Evolutionary conservation across 2,113 vertebrate genomes (phyloP).

Genomic region (Alectura lathami): DNA sequence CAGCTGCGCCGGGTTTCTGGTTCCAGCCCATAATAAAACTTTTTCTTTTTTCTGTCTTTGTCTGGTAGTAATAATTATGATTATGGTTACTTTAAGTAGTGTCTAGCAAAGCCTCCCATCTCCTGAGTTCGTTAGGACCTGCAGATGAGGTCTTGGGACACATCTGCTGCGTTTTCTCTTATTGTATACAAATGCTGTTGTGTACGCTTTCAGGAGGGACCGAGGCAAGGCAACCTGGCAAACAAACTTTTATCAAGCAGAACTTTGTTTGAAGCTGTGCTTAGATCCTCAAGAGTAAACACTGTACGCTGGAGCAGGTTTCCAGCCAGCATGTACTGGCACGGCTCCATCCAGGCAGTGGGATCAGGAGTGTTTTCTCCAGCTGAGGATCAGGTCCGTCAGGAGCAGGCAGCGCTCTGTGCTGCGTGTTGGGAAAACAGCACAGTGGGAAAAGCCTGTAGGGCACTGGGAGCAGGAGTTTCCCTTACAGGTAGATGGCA

Average conservation of each 20-base stretch:
- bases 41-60: not conserved
- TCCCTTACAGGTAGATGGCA: not conserved
- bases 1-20: not conserved
- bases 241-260: not conserved
- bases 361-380: not conserved
- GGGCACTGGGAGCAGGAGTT: fast-evolving
- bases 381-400: not conserved
- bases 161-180: not conserved
- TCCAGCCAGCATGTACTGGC: not conserved
- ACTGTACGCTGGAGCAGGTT: not conserved
- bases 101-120: not conserved
- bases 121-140: not conserved
- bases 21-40: not conserved
- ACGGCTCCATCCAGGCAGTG: not conserved
- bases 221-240: not conserved
- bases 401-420: not conserved
- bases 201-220: not conserved
- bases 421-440: not conserved
- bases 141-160: not conserved
- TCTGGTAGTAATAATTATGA: not conserved
- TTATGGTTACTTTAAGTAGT: not conserved
- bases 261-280: not conserved
- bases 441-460: not conserved
- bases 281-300: not conserved
- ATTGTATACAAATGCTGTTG: not conserved